phyloP scores from a whole-genome alignment of 2,888 invertebrate genomes.

The Lochmaea crataegi region DNA sequence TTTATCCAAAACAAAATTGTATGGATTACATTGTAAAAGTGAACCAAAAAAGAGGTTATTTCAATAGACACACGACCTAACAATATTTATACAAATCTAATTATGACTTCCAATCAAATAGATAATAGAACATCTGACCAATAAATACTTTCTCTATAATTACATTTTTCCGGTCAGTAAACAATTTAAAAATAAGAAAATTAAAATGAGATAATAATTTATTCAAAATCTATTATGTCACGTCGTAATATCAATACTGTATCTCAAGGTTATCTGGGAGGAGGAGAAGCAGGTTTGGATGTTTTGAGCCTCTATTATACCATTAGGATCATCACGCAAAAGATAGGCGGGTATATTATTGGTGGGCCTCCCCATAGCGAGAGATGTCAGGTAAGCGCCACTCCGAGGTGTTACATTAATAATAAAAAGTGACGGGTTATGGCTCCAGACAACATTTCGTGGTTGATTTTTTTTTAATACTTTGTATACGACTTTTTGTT shows the following conservation, averaged over 20 bases:
- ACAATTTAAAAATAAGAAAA: neutral
- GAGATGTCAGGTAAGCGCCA: slow-evolving; percentile 46
- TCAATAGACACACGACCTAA: too few relatives aligned
- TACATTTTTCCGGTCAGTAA: too few relatives aligned
- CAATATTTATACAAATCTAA: too few relatives aligned
- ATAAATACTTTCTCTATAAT: too few relatives aligned
- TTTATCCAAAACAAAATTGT: too few relatives aligned
- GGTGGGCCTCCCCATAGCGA: slow-evolving; percentile 30
- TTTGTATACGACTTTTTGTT: slow-evolving; percentile 32
- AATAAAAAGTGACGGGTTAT: slow-evolving; percentile 58
- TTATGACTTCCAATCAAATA: too few relatives aligned
- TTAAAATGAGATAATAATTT: neutral
- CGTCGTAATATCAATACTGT: slow-evolving; percentile 3
- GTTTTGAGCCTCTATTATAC: slow-evolving; percentile 16
- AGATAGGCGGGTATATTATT: slow-evolving; percentile 21
- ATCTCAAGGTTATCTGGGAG: neutral
- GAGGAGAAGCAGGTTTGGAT: neutral
- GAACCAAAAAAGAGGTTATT: too few relatives aligned
- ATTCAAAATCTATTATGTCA: slow-evolving; percentile 14
- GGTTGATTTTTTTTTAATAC: slow-evolving; percentile 35
- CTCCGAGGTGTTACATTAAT: slow-evolving; percentile 60
- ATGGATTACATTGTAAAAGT: too few relatives aligned
- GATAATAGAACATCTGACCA: too few relatives aligned
- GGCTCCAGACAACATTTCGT: slow-evolving; percentile 57
- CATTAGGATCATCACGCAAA: slow-evolving; percentile 9